Evolutionary conservation across 2,797 vertebrate species (phyloP).

Genomic region (Enteromius thamalakanensis): DNA sequence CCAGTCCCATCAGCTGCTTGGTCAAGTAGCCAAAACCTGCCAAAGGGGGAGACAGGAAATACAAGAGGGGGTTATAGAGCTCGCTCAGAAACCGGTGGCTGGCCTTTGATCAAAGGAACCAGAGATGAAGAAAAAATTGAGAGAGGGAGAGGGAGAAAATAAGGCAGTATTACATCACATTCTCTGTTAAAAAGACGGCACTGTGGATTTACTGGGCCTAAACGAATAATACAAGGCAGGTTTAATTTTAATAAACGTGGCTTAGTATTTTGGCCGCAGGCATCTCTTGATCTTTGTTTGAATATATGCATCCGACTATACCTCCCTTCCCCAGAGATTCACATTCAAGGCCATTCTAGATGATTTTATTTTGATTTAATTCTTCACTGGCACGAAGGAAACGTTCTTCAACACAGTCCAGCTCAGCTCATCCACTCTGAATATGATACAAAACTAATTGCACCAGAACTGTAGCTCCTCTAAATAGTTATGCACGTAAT

Average conservation of each 20-base stretch:
- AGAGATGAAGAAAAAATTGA: conserved; percentile 43
- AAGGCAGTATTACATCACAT: conserved; percentile 67
- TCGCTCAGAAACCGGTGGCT: conserved; percentile 47
- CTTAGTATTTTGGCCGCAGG: conserved; percentile 60
- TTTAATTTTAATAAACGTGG: conserved; percentile 69
- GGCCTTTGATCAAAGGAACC: conserved; percentile 67
- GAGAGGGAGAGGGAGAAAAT: conserved; percentile 55
- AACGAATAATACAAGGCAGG: conserved; percentile 75
- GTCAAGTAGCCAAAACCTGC: conserved; percentile 97
- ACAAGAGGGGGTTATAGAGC: conserved; percentile 66
- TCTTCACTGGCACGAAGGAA: conserved; percentile 13
- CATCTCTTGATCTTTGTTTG: conserved; percentile 69
- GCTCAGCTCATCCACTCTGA: background rate
- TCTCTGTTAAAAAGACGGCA: conserved; percentile 61
- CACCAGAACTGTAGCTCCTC: background rate
- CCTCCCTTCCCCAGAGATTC: conserved; percentile 46
- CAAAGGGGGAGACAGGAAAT: conserved; percentile 72
- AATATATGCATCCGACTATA: conserved; percentile 61
- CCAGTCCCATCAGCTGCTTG: conserved; percentile 96
- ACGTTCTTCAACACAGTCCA: conserved; percentile 7
- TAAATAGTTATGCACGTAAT: background rate
- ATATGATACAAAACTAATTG: background rate
- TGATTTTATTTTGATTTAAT: conserved; percentile 7
- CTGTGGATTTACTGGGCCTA: conserved; percentile 70
- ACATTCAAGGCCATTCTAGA: conserved; percentile 44